Base-by-base conservation (phyloP, 1,140 invertebrate species). In the Amyelois transitella region DNA sequence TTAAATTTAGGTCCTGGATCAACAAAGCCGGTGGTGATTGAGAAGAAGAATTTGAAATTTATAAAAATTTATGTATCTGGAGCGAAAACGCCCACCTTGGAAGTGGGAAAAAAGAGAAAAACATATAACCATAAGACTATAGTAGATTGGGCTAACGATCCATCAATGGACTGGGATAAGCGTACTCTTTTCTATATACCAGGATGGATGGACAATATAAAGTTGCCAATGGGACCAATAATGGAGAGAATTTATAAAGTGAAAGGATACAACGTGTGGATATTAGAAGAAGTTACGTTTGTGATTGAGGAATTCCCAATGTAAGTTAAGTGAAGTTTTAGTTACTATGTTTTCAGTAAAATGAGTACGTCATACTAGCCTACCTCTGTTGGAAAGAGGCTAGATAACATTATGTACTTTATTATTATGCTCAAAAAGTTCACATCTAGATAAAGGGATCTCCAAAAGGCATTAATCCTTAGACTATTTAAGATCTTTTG, bases 251-350 rank as follows among this genome's bases (percentile, higher is more conserved):
- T n/a, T 1, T 48, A 48, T 12, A 48, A 21, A 48, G 3, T 7
- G 12, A 19, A 21, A n/a, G 45, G 45, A 0, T 48, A 48, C 12
- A 48, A 48, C 5, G 45, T 48, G 7, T 48, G 18, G 18, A 6
- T 48, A 8, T 5, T 48, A 12, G 17, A 48, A n/a, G 21, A 21
- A n/a, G n/a, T 21, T 12, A 21, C 20, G 14, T 48, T 48, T 18
- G 17, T 48, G 18, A 21, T 21, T 5, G 12, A 48, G 7, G 64
- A 74, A 14, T 84, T 81, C 66, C 69, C 77, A 1, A 8, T 72
- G 81, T 84, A 51, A 78, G 72, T 65, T n/a, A n/a, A n/a, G n/a
- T n/a, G n/a, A n/a, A n/a, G n/a, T n/a, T n/a, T n/a, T n/a, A n/a
- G n/a, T n/a, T n/a, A n/a, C n/a, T n/a, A n/a, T n/a, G n/a, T n/a